phyloP scores from a whole-genome alignment of 2,888 invertebrate genomes.

The Mythimna ferrago region DNA sequence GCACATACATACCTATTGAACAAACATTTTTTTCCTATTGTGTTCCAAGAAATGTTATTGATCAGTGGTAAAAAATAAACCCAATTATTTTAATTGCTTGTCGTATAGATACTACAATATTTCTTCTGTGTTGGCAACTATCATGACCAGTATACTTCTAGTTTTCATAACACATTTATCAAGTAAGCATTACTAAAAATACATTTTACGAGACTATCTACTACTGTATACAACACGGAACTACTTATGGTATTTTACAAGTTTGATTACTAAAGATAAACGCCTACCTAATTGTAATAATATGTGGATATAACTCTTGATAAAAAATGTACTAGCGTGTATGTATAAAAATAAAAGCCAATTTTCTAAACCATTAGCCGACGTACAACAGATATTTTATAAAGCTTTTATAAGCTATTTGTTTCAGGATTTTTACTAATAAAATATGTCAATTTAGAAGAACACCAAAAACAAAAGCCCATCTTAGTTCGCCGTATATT shows the following conservation, averaged over 20 bases:
- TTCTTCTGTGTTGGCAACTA: background rate
- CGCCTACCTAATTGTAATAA: background rate
- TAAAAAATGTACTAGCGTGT: background rate
- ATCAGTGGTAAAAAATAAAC: background rate
- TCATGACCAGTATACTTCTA: background rate
- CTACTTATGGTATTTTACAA: background rate
- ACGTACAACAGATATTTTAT: background rate
- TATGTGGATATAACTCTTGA: background rate
- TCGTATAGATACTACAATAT: background rate
- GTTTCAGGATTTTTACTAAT: background rate
- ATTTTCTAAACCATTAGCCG: background rate
- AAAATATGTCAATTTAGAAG: background rate
- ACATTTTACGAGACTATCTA: background rate
- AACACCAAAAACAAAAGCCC: background rate
- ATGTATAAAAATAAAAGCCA: background rate
- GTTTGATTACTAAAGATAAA: background rate
- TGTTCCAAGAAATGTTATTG: background rate
- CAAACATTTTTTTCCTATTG: constrained; percentile 6
- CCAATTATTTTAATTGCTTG: constrained; percentile 4
- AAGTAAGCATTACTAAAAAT: background rate
- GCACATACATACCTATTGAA: background rate
- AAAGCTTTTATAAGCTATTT: background rate
- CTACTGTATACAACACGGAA: background rate
- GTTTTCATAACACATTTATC: background rate
- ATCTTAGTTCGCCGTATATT: no score